These are phyloP conservation scores for Sinohyriopsis cumingii DNA, from an alignment of 2,888 invertebrate genomes.

Conservation along the genomic window DNA sequence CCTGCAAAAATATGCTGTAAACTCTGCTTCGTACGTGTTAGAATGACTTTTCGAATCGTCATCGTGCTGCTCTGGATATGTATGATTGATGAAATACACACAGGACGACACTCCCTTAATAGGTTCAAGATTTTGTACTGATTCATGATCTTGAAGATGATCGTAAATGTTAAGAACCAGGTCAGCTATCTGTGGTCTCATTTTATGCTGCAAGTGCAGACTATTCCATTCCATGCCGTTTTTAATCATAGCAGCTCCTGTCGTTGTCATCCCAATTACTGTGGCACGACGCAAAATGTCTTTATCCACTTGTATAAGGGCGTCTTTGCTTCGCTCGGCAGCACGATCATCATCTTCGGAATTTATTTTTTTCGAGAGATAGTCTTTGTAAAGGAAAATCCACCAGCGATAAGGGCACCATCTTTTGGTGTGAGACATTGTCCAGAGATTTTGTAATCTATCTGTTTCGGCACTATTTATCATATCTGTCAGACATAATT, in stretches of 20 bases:
- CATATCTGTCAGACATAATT: too few species aligned
- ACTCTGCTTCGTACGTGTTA: constrained; percentile 59
- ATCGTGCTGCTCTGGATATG: constrained; percentile 31
- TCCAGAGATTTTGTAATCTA: constrained; percentile 47
- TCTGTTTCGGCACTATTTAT: constrained; percentile 38
- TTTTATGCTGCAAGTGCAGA: constrained; percentile 77
- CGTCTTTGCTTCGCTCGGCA: constrained; percentile 27
- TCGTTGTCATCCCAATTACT: constrained; percentile 66
- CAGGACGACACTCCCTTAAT: constrained; percentile 48
- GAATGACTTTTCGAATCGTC: constrained; percentile 35
- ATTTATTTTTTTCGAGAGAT: constrained; percentile 14
- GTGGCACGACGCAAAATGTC: constrained; percentile 36
- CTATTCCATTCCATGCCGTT: constrained; percentile 77
- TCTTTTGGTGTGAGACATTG: constrained; percentile 56
- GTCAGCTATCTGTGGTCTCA: constrained; percentile 77
- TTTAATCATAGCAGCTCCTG: constrained; percentile 76
- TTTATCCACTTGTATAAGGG: constrained; percentile 35
- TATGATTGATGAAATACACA: constrained; percentile 58
- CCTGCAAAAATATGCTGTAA: constrained; percentile 43
- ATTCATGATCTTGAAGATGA: constrained; percentile 35
- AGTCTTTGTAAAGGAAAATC: constrained; percentile 44
- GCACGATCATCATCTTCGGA: constrained; percentile 26
- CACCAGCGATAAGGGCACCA: constrained; percentile 72
- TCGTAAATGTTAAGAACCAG: constrained; percentile 58
- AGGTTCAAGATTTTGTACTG: constrained; percentile 36